Evolutionary conservation across 2,888 invertebrate genomes (phyloP), one percentile per base, ranked within the genome.

Genomic region (Campaea margaritaria): DNA sequence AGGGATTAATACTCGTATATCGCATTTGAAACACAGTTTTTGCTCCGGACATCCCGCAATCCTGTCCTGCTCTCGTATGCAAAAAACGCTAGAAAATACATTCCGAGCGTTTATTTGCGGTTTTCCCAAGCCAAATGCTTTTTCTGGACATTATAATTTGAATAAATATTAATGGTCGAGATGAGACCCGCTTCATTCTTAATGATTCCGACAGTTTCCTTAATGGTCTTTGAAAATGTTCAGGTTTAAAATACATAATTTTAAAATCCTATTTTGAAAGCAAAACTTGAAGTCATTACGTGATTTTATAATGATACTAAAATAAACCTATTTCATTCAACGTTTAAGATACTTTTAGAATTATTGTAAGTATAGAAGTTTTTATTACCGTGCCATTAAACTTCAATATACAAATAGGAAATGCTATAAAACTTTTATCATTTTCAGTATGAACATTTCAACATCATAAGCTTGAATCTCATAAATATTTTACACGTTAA

Each of bases 11-110:
- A 14, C n/a, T n/a, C n/a, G n/a, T 39, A 36, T n/a, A 36, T 12
- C n/a, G 69, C 68, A 76, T 74, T 76, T 75, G 73, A 74, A 64
- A 68, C 65, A 53, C 55, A 62, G 58, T 66, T 73, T 72, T 75
- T 75, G 71, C 64, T 67, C 55, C 60, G 50, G 5, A 21, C 2
- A 21, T 21, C 5, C 47, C 64, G 48, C 62, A 65, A 67, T 65
- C 31, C 60, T 52, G 21, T 59, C 16, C 48, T 34, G n/a, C 21
- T 16, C 58, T 47, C 43, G 61, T 46, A 53, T 52, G 55, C 52
- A 66, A 41, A 56, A 70, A 60, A 53, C 28, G 12, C 47, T 62
- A 41, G 45, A 54, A 62, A 55, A 60, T 64, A 58, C 62, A 48
- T 64, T 56, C 34, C 44, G 1, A 38, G 16, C n/a, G 21, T 57